Percentiles rank a stretch among this genome's conserved stretches.
Conservation (phyloP, 2,888 invertebrate genomes). For the Hylaea fasciaria region DNA sequence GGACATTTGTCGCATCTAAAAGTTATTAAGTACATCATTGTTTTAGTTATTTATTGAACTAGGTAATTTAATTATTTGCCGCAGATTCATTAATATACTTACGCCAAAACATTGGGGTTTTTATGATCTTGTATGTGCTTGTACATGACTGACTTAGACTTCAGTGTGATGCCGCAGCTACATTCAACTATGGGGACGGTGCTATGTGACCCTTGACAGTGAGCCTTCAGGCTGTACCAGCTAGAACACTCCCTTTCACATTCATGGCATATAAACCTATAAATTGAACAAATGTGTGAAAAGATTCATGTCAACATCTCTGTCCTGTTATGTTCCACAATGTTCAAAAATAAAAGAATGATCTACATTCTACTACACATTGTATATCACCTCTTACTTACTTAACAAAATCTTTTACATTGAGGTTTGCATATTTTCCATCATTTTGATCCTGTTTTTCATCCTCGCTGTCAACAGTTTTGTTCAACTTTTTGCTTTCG, state of each 20-base stretch:
- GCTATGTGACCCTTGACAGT: slow-evolving; percentile 68
- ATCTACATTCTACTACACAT: background rate
- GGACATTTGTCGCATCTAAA: slow-evolving; percentile 83
- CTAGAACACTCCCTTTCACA: slow-evolving; percentile 74
- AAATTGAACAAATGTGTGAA: slow-evolving; percentile 31
- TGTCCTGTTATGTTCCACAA: too few relatives aligned
- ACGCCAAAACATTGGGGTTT: slow-evolving; percentile 78
- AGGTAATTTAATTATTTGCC: background rate
- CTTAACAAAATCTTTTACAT: slow-evolving; percentile 74
- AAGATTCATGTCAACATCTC: too few relatives aligned
- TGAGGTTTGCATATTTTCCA: slow-evolving; percentile 61
- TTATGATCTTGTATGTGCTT: slow-evolving; percentile 83
- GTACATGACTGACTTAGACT: slow-evolving; percentile 81
- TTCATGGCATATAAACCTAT: slow-evolving; percentile 73
- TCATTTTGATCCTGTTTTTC: slow-evolving; percentile 56
- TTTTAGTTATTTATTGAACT: background rate
- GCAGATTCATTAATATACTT: slow-evolving; percentile 47
- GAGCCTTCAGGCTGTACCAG: slow-evolving; percentile 77
- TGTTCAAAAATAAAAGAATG: too few relatives aligned
- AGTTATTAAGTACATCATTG: slow-evolving; percentile 22
- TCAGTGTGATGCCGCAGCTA: slow-evolving; percentile 76
- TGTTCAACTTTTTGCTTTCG: slow-evolving; percentile 63
- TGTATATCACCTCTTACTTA: slow-evolving; percentile 45
- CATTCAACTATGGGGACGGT: slow-evolving; percentile 73
- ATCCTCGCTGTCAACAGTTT: slow-evolving; percentile 43